Conservation (phyloP, 2,113 vertebrate genomes). For the Candoia aspera region DNA sequence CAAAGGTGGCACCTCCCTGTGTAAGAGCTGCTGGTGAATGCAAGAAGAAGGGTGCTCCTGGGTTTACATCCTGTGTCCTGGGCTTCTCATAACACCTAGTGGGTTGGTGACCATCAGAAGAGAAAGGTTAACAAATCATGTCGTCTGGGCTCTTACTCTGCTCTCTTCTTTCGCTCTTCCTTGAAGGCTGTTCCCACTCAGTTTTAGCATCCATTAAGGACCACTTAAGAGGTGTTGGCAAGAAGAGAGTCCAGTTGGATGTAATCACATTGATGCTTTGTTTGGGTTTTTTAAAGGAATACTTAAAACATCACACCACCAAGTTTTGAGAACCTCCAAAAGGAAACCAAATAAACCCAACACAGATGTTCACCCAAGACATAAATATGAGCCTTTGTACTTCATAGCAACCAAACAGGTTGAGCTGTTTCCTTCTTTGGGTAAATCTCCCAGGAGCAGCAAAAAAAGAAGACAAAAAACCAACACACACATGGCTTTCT, state of each 20-base stretch:
- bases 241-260: not conserved
- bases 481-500: constrained; percentile 65
- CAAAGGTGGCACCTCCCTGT: too few species aligned
- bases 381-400: constrained; percentile 76
- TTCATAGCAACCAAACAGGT: constrained; percentile 82
- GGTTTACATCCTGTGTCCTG: too few species aligned
- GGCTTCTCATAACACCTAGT: too few species aligned
- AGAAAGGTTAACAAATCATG: too few species aligned
- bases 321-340: constrained; percentile 69
- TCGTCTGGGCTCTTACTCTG: not conserved
- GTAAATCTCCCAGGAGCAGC: constrained; percentile 72
- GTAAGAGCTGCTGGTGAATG: too few species aligned
- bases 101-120: too few species aligned
- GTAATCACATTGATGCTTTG: not conserved
- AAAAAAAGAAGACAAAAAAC: constrained; percentile 6
- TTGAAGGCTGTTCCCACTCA: not conserved
- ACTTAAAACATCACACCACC: constrained; percentile 60
- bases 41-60: too few species aligned
- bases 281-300: constrained; percentile 54
- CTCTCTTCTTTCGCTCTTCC: not conserved
- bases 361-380: constrained; percentile 74
- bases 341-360: constrained; percentile 75
- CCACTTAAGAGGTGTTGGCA: not conserved
- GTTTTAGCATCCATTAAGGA: not conserved
- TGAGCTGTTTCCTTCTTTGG: constrained; percentile 78